phyloP scores from a whole-genome alignment of 1,140 invertebrate species.

The Conus ventricosus region DNA sequence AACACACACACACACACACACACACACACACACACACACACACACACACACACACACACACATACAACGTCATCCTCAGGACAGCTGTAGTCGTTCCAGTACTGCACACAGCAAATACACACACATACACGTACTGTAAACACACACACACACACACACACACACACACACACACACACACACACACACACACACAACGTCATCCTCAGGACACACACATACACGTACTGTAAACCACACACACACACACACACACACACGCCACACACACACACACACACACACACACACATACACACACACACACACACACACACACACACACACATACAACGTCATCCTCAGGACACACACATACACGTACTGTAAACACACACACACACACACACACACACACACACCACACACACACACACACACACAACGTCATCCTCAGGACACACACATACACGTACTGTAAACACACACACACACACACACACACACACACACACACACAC shows the following conservation, averaged over 20 bases:
- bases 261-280: slow-evolving; percentile 39
- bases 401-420: slow-evolving; percentile 23
- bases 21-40: too few species aligned
- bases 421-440: too few species aligned
- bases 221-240: slow-evolving; percentile 81
- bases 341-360: too few species aligned
- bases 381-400: too few species aligned
- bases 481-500: slow-evolving; percentile 23
- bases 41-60: slow-evolving; percentile 25
- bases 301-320: slow-evolving; percentile 27
- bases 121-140: too few species aligned
- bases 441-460: too few species aligned
- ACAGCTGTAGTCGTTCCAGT: slow-evolving; percentile 99
- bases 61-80: slow-evolving; percentile 79
- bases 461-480: slow-evolving; percentile 29
- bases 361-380: slow-evolving; percentile 78
- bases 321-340: too few species aligned
- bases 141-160: slow-evolving; percentile 31
- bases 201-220: too few species aligned
- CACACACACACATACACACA: too few species aligned
- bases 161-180: slow-evolving; percentile 27
- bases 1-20: too few species aligned
- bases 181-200: too few species aligned
- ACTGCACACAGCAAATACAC: slow-evolving; percentile 73
- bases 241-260: too few species aligned